Conservation (phyloP, 2,888 invertebrate genomes). For the Temnothorax unifasciatus region DNA sequence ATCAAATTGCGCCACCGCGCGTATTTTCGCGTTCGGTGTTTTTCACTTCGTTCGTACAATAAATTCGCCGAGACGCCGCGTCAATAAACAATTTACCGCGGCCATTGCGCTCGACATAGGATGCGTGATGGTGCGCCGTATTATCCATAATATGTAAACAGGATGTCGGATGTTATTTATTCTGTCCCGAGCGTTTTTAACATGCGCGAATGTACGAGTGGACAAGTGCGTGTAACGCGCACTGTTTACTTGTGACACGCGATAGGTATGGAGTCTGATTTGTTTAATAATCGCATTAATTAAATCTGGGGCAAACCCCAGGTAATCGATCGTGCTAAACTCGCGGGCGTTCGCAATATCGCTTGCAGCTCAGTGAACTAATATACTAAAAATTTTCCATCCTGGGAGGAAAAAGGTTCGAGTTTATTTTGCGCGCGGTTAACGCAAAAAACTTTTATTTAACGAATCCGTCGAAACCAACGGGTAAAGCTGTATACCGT, state of each 20-base stretch:
- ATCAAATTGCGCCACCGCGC: conserved; percentile 42
- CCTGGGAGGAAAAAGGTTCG: conserved; percentile 5
- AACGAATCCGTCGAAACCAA: conserved; percentile 26
- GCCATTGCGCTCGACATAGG: conserved; percentile 28
- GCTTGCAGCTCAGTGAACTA: conserved; percentile 27
- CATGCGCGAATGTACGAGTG: conserved; percentile 1
- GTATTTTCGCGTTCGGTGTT: conserved; percentile 38
- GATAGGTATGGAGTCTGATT: neutral
- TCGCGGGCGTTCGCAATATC: neutral
- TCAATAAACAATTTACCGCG: conserved; percentile 46
- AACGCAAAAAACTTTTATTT: conserved; percentile 42
- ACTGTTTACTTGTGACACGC: conserved; percentile 10
- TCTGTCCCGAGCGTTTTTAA: conserved; percentile 6
- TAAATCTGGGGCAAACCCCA: neutral
- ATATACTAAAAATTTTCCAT: conserved; percentile 41
- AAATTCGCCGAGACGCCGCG: conserved; percentile 36
- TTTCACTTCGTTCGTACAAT: conserved; percentile 38
- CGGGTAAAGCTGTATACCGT: neutral
- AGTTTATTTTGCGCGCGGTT: conserved; percentile 28
- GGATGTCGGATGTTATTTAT: conserved; percentile 36
- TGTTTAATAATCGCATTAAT: conserved; percentile 38
- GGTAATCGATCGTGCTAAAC: conserved; percentile 23
- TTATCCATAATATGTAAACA: conserved; percentile 39
- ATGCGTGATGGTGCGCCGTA: conserved; percentile 18
- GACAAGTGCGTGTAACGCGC: neutral